phyloP scores from a whole-genome alignment of 1,140 invertebrate genomes.

The Lordiphosa stackelbergi region DNA sequence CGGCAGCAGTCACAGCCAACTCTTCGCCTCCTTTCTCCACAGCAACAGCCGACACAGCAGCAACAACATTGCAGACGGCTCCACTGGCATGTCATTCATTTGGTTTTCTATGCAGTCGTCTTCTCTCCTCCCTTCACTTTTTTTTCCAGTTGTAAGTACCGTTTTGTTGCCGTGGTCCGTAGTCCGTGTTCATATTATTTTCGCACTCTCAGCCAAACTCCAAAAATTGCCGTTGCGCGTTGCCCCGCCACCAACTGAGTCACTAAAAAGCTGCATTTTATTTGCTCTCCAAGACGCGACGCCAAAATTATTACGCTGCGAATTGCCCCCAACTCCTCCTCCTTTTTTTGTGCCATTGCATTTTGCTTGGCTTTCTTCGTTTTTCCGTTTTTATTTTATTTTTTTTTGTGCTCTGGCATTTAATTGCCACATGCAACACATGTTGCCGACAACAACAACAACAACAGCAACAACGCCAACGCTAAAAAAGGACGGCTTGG shows the following conservation, averaged over 20 bases:
- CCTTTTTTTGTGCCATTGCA: conserved; percentile 21
- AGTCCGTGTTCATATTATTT: conserved; percentile 51
- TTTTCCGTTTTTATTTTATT: conserved; percentile 13
- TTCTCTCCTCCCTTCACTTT: background rate
- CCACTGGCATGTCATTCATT: conserved; percentile 47
- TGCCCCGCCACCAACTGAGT: conserved; percentile 49
- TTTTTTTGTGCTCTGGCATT: conserved; percentile 37
- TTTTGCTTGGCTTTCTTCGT: conserved; percentile 35
- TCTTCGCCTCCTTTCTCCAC: no score
- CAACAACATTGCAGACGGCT: conserved; percentile 35
- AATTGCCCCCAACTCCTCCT: background rate
- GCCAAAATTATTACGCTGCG: conserved; percentile 59
- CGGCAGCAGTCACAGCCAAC: conserved; percentile 5
- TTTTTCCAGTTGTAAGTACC: conserved; percentile 2
- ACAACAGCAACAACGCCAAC: conserved; percentile 30
- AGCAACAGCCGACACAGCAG: conserved; percentile 19
- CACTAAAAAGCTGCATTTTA: conserved; percentile 68
- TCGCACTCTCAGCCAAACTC: conserved; percentile 43
- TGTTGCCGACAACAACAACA: conserved; percentile 28
- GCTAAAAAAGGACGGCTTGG: conserved; percentile 43
- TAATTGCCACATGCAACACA: conserved; percentile 57
- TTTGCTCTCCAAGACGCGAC: conserved; percentile 61
- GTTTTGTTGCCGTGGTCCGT: conserved; percentile 31
- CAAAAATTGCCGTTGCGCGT: conserved; percentile 16
- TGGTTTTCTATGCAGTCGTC: conserved; percentile 39